These are phyloP conservation scores for Zingel zingel DNA, from an alignment of 2,113 vertebrate genomes.

Conservation along the genomic window DNA sequence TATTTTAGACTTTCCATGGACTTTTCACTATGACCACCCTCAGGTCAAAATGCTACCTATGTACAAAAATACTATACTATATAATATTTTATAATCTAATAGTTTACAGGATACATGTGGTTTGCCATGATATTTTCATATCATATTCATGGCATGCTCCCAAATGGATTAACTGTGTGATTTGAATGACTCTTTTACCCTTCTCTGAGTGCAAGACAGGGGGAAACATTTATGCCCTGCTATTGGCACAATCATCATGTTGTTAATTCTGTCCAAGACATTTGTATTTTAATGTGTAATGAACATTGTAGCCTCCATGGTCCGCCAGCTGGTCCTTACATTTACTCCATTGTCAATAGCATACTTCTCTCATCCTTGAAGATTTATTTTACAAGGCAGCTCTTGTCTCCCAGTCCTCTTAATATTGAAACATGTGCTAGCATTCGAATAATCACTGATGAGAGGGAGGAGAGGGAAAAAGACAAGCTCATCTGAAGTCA, in stretches of 20 bases:
- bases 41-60: too few species aligned
- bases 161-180: neutral
- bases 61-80: neutral
- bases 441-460: slow-evolving; percentile 1
- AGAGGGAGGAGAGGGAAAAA: neutral
- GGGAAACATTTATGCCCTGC: neutral
- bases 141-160: too few species aligned
- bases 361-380: neutral
- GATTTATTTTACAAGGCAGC: neutral
- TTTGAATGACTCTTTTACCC: neutral
- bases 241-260: too few species aligned
- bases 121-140: too few species aligned
- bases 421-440: slow-evolving; percentile 11
- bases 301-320: neutral
- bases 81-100: too few species aligned
- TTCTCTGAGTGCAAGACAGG: neutral
- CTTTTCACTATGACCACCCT: too few species aligned
- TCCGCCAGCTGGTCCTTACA: neutral
- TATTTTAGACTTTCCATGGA: too few species aligned
- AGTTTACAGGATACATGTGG: too few species aligned
- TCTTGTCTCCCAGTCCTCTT: slow-evolving; percentile 7
- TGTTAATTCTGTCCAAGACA: neutral
- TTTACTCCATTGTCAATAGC: neutral
- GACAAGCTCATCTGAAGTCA: slow-evolving; percentile 17
- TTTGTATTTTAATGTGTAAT: neutral